phyloP scores from a whole-genome alignment of 2,113 vertebrate genomes.

The Sturnira hondurensis region DNA sequence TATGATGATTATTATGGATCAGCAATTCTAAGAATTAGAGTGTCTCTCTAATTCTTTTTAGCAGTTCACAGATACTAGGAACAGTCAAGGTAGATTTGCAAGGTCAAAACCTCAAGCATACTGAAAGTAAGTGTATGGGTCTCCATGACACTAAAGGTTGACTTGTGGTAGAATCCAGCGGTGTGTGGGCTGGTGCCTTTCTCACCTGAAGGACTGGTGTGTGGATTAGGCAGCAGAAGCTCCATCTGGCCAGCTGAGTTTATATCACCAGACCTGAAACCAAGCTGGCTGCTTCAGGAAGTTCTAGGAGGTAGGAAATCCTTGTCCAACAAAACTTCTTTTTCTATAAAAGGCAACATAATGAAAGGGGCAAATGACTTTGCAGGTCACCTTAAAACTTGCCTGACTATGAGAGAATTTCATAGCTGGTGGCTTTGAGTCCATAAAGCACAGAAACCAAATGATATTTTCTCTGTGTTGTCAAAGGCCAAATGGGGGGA shows the following conservation, averaged over 20 bases:
- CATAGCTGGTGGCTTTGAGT: constrained; percentile 68
- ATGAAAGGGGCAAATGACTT: constrained; percentile 74
- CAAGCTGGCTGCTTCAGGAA: constrained; percentile 66
- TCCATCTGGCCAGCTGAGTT: constrained; percentile 60
- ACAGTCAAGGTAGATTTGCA: background rate
- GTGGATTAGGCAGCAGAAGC: constrained; percentile 50
- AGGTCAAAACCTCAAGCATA: background rate
- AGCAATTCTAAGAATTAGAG: background rate
- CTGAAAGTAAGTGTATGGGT: background rate
- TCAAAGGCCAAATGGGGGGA: background rate
- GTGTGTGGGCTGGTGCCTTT: background rate
- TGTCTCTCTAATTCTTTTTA: background rate
- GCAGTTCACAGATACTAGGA: background rate
- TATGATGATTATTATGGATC: background rate
- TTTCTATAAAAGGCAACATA: constrained; percentile 77
- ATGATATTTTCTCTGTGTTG: constrained; percentile 60
- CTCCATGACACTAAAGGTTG: constrained; percentile 34
- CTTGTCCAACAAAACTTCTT: constrained; percentile 73
- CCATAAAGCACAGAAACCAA: constrained; percentile 74
- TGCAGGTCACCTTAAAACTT: constrained; percentile 69
- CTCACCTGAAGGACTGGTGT: constrained; percentile 50
- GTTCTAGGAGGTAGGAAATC: constrained; percentile 78
- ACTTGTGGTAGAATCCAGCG: background rate
- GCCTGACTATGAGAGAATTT: constrained; percentile 74
- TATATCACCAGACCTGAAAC: constrained; percentile 60